Evolutionary conservation across 1,140 invertebrate species (phyloP), one percentile per base, ranked within the genome.

Genomic region (Leptinotarsa undecemlineata): DNA sequence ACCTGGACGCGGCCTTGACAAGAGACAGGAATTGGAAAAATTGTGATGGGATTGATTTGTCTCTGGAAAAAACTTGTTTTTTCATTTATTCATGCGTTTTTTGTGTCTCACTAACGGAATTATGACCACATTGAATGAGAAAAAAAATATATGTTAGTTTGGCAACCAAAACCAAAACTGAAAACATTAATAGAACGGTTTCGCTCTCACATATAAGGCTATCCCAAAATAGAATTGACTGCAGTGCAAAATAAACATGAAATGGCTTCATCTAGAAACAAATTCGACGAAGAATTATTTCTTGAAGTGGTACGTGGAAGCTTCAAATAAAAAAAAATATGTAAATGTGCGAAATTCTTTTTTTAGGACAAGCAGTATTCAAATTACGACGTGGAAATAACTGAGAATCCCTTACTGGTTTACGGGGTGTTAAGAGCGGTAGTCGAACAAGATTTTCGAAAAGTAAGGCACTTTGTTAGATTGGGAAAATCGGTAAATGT

Each of bases 401-500:
- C 15, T 48, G 73, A 73, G 14, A 74, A 78, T 23, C 73, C 76
- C 68, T 63, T 66, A 48, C 15, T 64, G 20, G 23, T 47, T 17
- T 64, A 33, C 17, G 72, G 72, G 3, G 33, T 73, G 8, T 61
- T 73, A 17, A 60, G 64, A 33, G 72, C 72, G 21, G 21, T 73
- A 23, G 48, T 60, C 5, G 72, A 73, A 51, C 63, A 68, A 60
- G 47, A 73, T 68, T 68, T 66, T 15, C 47, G 66, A 17, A 73
- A 61, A 67, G 64, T 73, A 17, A 67, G 51, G 42, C 20, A 33
- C 4, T 33, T 73, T 21, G 48, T 68, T n/a, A 42, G 21, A 57
- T 23, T n/a, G 8, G 48, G 72, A 61, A 51, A 68, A 26, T 73
- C 66, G 23, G 23, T 68, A n/a, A 68, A 68, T 73, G 48, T 60